Evolutionary conservation across 2,113 vertebrate genomes (phyloP), one percentile per base, ranked within the genome.

Genomic region (Guaruba guarouba): DNA sequence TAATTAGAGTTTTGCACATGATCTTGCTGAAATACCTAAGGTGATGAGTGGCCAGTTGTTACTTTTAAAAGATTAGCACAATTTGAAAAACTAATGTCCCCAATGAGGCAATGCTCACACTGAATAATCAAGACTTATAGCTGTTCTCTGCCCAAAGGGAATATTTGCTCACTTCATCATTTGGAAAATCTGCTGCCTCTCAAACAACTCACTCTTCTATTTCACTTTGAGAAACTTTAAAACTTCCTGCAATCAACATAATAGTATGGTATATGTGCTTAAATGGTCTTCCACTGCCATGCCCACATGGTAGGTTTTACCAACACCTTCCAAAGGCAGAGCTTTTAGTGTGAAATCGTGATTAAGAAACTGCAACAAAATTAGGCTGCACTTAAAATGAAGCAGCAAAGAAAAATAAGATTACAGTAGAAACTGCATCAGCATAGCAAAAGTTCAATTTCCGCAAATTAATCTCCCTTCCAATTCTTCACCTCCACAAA

Each of bases 1-100:
- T 97, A 97, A 97, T 97, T 97, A 97, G 97, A 97, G 89, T 96
- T 96, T 93, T 97, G 94, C 95, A 97, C 94, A 96, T 96, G 95
- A 96, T 96, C 95, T 96, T 96, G 81, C 78, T 96, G 95, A 96
- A 96, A 97, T 96, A 97, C 97, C 95, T 97, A 93, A 97, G 95
- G 96, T 97, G 97, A 97, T 95, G 95, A 97, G 96, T 95, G 97
- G 97, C 96, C 96, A 97, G 96, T 97, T 97, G 97, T 97, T 97
- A 97, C 96, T 97, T 97, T 96, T 93, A 96, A 97, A 97, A 97
- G 95, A 97, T 97, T 97, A 97, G 96, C 93, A 91, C 96, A 96
- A 96, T 97, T 95, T 96, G 95, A 97, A 96, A 97, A 94, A 96
- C 93, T 97, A 97, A 97, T 97, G 96, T 97, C 96, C 96, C 97